phyloP scores from a whole-genome alignment of 2,797 vertebrate species.

The Poecilia wingei region DNA sequence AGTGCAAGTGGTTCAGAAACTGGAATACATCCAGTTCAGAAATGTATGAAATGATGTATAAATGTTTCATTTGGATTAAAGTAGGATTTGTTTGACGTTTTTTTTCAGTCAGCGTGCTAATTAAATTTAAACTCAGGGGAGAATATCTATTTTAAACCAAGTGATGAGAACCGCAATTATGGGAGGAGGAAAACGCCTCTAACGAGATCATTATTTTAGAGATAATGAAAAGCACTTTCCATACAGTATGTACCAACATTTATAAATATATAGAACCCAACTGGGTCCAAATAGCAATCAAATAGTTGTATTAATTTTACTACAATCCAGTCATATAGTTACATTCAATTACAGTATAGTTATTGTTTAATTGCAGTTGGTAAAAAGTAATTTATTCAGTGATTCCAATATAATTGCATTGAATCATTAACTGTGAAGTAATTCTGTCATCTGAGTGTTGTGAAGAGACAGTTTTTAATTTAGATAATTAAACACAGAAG shows the following conservation, averaged over 20 bases:
- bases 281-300: not conserved
- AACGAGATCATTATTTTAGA: conserved; percentile 24
- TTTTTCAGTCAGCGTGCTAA: conserved; percentile 61
- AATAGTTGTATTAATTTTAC: not conserved
- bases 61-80: conserved; percentile 44
- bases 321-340: not conserved
- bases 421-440: not conserved
- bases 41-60: conserved; percentile 6
- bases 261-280: not conserved
- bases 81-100: not conserved
- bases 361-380: not conserved
- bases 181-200: conserved; percentile 22
- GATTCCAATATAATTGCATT: not conserved
- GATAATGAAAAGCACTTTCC: conserved; percentile 9
- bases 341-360: not conserved
- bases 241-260: not conserved
- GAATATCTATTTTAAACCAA: conserved; percentile 59
- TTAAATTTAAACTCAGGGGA: conserved; percentile 68
- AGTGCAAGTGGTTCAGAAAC: not conserved
- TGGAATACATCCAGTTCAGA: not conserved
- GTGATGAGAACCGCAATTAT: conserved; percentile 54
- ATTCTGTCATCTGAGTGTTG: not conserved
- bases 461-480: too few species aligned
- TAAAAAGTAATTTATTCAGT: not conserved
- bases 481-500: too few species aligned